Base-by-base conservation (phyloP, 2,113 vertebrate species). In the Odocoileus virginianus region DNA sequence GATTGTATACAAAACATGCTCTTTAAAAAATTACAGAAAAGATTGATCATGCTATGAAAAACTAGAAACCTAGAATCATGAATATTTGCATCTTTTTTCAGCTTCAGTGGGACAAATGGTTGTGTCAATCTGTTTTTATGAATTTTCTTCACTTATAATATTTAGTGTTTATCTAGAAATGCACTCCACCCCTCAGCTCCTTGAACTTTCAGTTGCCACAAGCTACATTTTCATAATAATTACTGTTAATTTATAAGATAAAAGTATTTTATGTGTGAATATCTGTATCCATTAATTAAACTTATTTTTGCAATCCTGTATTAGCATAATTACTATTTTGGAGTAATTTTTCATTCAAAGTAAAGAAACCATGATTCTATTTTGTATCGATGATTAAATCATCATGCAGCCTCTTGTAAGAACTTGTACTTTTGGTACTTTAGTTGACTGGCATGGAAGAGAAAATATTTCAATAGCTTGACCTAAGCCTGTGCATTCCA, bases 1-100 rank as follows among this genome's bases (percentile, higher is more conserved):
- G 78, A 97, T 98, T 97, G 96, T 98, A 36, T 96, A 97, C 36
- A 96, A 97, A 97, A 93, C 45, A 97, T 58, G 36, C 27, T 97
- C 67, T 97, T 95, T 13, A 12, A 54, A 96, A 92, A 98, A 88
- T 94, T 1, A 0, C 67, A 47, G 58, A 88, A 30, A 98, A 89
- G 85, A 92, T 89, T 45, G 23, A 85, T 25, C 30, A 57, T 92
- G 60, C 40, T 64, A 93, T 95, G 87, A 97, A 97, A 78, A 96
- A 93, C 40, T 54, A 2, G 0, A 17, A 94, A 33, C 33, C 30
- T 94, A 93, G 95, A 47, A 91, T 94, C 71, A 82, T 79, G 96
- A 58, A 33, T 94, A 87, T 93, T 96, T 98, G 76, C 87, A 91
- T 91, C 2, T 76, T 64, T 78, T 89, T 95, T 97, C 78, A 94